These are phyloP conservation scores for Hirtodrosophila duncani DNA, from an alignment of 2,888 invertebrate species.

Conservation along the genomic window DNA sequence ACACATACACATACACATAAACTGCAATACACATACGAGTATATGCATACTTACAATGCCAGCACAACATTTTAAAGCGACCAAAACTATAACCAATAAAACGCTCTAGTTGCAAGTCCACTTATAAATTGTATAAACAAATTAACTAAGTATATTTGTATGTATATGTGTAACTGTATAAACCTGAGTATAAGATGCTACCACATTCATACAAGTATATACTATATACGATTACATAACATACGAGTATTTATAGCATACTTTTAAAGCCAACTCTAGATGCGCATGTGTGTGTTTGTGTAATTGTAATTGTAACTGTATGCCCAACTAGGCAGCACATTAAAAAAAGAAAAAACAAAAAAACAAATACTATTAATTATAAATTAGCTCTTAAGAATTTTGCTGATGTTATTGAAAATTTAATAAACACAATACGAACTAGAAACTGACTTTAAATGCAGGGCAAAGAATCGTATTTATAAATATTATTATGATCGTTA, in stretches of 20 bases:
- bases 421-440: constrained; percentile 32
- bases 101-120: constrained; percentile 52
- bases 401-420: constrained; percentile 70
- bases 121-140: constrained; percentile 36
- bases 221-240: constrained; percentile 22
- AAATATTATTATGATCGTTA: too few relatives aligned
- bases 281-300: constrained; percentile 27
- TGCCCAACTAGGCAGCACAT: constrained; percentile 41
- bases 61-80: constrained; percentile 58
- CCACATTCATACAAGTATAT: constrained; percentile 6
- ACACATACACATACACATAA: too few relatives aligned
- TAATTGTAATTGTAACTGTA: constrained; percentile 32
- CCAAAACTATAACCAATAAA: constrained; percentile 55
- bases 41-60: constrained; percentile 38
- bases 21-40: constrained; percentile 25
- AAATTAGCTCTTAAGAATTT: constrained; percentile 59
- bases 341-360: constrained; percentile 9
- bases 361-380: constrained; percentile 64
- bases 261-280: constrained; percentile 54
- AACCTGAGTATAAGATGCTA: constrained; percentile 26
- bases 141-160: constrained; percentile 13
- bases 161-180: constrained; percentile 8
- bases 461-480: background rate
- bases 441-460: constrained; percentile 6
- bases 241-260: constrained; percentile 50